Percentiles rank a stretch among this genome's conserved stretches.
These are phyloP conservation scores for Metacarcinus magister DNA, from an alignment of 2,888 invertebrate species.

Conservation along the genomic window DNA sequence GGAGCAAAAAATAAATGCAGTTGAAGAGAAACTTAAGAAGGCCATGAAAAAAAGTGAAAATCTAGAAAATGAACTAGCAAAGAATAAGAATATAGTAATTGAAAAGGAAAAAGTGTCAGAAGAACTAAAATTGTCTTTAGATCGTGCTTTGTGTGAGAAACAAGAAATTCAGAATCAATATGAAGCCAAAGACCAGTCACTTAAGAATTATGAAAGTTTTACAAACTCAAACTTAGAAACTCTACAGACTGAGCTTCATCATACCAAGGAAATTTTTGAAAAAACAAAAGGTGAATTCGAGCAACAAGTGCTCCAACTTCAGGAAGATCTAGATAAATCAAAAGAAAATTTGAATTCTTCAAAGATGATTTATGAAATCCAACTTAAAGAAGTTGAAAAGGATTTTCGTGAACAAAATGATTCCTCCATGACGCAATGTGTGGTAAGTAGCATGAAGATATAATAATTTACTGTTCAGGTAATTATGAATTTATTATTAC, in stretches of 20 bases:
- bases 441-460: background rate
- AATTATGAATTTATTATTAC: background rate
- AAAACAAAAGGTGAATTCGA: background rate
- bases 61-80: background rate
- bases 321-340: background rate
- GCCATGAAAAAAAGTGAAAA: background rate
- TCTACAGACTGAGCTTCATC: background rate
- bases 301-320: background rate
- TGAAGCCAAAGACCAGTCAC: slow-evolving; percentile 17
- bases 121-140: background rate
- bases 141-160: background rate
- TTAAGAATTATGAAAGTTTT: background rate
- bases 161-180: slow-evolving; percentile 29
- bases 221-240: background rate
- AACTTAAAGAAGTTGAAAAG: slow-evolving; percentile 30
- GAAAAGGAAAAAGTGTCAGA: background rate
- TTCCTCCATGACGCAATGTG: background rate
- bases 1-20: slow-evolving; percentile 16
- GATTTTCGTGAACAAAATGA: background rate
- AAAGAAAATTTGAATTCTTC: slow-evolving; percentile 14
- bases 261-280: background rate
- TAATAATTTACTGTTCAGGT: background rate
- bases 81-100: background rate
- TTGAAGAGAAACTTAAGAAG: slow-evolving; percentile 44
- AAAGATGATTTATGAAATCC: background rate